Evolutionary conservation across 2,113 vertebrate species (phyloP).

Genomic region (Phrynosoma platyrhinos): DNA sequence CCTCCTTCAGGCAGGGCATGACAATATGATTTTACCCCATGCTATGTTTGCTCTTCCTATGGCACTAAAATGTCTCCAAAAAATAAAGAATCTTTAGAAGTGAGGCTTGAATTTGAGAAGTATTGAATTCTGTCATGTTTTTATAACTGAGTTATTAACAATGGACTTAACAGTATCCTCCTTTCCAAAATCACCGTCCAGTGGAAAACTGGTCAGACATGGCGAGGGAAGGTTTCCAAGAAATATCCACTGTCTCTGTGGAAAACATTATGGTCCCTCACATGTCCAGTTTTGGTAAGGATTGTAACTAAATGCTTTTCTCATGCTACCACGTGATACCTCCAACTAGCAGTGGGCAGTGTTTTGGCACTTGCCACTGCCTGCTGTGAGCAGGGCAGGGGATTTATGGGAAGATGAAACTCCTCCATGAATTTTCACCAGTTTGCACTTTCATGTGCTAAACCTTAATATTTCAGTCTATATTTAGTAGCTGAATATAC

Average conservation of each 20-base stretch:
- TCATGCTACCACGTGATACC: neutral
- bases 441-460: neutral
- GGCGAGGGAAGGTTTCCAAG: neutral
- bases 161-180: neutral
- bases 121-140: no score
- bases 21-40: no score
- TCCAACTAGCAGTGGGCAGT: no score
- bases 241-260: neutral
- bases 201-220: neutral
- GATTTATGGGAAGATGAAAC: neutral
- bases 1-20: no score
- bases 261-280: neutral
- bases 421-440: neutral
- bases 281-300: neutral
- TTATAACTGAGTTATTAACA: no score
- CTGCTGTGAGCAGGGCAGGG: neutral
- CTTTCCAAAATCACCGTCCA: neutral
- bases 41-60: no score
- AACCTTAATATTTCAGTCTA: neutral
- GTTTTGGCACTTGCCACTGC: neutral
- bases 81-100: no score
- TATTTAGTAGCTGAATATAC: no score
- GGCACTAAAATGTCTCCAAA: no score
- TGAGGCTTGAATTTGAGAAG: no score
- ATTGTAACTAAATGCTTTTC: neutral